Conservation (phyloP, 2,113 vertebrate genomes). For the Galbula dea region DNA sequence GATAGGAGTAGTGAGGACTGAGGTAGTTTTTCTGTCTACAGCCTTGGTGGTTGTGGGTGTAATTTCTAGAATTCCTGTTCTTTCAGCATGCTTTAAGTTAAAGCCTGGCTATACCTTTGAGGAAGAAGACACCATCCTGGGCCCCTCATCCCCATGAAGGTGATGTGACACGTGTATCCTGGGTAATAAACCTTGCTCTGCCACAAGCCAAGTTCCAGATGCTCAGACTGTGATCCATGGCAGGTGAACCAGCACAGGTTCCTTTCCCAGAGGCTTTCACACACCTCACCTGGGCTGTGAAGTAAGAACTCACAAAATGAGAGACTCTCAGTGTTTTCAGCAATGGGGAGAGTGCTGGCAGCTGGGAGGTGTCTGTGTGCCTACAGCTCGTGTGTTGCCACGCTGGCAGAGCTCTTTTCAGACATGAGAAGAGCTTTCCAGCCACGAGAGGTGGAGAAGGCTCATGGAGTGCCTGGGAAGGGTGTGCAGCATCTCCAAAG, state of each 20-base stretch:
- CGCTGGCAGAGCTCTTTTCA: not conserved
- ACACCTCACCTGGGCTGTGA: conserved; percentile 69
- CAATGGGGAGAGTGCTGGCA: not conserved
- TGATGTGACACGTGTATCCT: conserved; percentile 41
- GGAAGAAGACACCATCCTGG: conserved; percentile 55
- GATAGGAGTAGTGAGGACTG: not conserved
- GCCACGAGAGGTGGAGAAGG: not conserved
- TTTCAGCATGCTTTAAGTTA: not conserved
- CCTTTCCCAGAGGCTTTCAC: conserved; percentile 61
- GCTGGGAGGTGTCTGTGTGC: not conserved
- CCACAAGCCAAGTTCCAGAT: conserved; percentile 75
- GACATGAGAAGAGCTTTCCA: not conserved
- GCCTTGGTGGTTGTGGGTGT: not conserved
- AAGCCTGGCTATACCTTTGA: conserved; percentile 65
- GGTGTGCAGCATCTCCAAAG: conserved; percentile 64
- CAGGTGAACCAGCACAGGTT: conserved; percentile 71
- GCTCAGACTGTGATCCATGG: conserved; percentile 70
- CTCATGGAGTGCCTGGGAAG: conserved; percentile 76
- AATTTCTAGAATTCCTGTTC: not conserved
- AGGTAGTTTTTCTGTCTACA: not conserved
- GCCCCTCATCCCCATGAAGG: conserved; percentile 67
- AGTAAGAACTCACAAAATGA: not conserved
- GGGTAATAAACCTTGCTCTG: conserved; percentile 66
- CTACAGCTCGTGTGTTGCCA: not conserved
- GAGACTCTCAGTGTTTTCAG: not conserved